Evolutionary conservation across 2,113 vertebrate genomes (phyloP).

Genomic region (Bagarius yarrelli): DNA sequence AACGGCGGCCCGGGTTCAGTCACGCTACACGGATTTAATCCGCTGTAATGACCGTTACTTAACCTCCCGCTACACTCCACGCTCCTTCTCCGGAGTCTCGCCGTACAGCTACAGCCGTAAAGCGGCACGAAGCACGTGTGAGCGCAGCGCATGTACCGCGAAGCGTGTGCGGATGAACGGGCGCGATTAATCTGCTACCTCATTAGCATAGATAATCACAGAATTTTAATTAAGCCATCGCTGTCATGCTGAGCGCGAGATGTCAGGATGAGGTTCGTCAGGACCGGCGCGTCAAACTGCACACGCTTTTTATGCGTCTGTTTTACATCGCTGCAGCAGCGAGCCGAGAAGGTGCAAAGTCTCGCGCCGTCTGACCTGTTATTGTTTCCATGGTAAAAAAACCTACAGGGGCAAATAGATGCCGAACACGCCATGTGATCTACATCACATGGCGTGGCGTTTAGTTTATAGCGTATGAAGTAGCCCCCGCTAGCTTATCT

Average conservation of each 20-base stretch:
- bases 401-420: too few species aligned
- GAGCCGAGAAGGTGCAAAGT: background rate
- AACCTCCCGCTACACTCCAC: background rate
- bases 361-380: background rate
- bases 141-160: conserved; percentile 10
- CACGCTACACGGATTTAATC: conserved; percentile 21
- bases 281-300: background rate
- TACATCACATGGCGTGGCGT: too few species aligned
- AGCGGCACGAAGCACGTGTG: background rate
- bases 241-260: conserved; percentile 40
- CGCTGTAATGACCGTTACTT: conserved; percentile 29
- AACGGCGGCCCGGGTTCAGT: background rate
- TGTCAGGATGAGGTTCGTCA: conserved; percentile 32
- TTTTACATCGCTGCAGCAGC: background rate
- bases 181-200: conserved; percentile 55
- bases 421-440: too few species aligned
- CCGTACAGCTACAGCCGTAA: background rate
- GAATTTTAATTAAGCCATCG: conserved; percentile 57
- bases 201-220: conserved; percentile 61
- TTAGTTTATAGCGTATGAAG: too few species aligned
- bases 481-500: too few species aligned
- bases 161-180: conserved; percentile 49
- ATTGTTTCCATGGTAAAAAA: background rate
- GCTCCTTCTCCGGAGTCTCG: background rate
- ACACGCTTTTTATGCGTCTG: background rate